Evolutionary conservation across 2,113 vertebrate species (phyloP), one percentile per base, ranked within the genome.

Genomic region (Sander vitreus): DNA sequence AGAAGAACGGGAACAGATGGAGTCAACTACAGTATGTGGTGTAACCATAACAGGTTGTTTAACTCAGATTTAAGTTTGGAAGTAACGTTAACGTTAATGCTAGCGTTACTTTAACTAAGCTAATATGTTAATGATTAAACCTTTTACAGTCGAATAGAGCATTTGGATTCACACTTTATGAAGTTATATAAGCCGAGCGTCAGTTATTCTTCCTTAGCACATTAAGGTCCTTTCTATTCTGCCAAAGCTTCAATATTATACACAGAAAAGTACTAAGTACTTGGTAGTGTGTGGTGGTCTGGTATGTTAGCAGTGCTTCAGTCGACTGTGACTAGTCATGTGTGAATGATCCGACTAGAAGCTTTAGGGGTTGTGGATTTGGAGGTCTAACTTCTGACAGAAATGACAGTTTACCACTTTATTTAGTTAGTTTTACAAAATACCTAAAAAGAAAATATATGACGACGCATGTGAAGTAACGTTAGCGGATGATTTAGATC

Each of bases 31-130:
- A 3, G 2, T 27, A 3, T 27, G 39, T 16, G 54, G 47, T 13
- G 73, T 43, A 43, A 11, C 39, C 39, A 43, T 3, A 86, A 76
- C 89, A 90, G 84, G 85, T 88, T 89, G 87, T 70, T 90, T 0
- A 50, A 55, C 11, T 23, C 53, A 43, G 45, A 43, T 48, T 58
- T 6, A n/a, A 27, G 14, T 60, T 30, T 18, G 63, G 14, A 39
- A 58, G 53, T 57, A 74, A 58, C 65, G 21, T 64, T 36, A 1
- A 51, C 68, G 23, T 68, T 18, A 1, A 48, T 11, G 9, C 14
- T 62, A 76, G 67, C 48, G 43, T 54, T 11, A 15, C 18, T 14
- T 11, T 2, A 33, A 63, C 11, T 10, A 7, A 48, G 23, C 39
- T 58, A 48, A 50, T 30, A 11, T 70, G 4, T 6, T 23, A 6